Conservation (phyloP, 2,113 vertebrate genomes). For the Chaenogobius annularis region DNA sequence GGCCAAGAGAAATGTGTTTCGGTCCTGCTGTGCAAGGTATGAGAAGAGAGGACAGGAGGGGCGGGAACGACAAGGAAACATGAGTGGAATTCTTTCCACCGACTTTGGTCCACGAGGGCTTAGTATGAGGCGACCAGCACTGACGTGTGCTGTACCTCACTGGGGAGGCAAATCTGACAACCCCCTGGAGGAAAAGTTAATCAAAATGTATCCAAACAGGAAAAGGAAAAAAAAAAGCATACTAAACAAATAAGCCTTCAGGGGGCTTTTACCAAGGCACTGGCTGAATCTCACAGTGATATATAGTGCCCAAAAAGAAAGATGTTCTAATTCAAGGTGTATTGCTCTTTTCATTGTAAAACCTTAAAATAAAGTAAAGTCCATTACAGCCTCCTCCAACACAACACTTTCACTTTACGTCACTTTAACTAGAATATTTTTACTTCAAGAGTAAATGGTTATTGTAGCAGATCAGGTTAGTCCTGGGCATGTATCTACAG, state of each 20-base stretch:
- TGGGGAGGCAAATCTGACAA: conserved; percentile 26
- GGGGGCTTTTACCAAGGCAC: not conserved
- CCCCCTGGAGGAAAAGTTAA: conserved; percentile 13
- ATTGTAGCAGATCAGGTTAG: too few species aligned
- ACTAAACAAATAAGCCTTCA: not conserved
- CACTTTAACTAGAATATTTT: too few species aligned
- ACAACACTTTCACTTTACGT: too few species aligned
- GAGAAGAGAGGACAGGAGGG: conserved; percentile 52
- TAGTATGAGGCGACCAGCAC: conserved; percentile 35
- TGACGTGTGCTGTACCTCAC: conserved; percentile 46
- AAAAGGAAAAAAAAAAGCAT: not conserved
- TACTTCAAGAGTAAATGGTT: not conserved
- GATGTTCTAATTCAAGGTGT: too few species aligned
- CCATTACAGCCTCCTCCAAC: too few species aligned
- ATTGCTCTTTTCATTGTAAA: too few species aligned
- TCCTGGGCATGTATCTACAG: too few species aligned
- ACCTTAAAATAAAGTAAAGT: too few species aligned
- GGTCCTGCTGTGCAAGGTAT: conserved; percentile 62
- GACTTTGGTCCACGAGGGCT: conserved; percentile 28
- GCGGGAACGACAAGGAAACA: conserved; percentile 59
- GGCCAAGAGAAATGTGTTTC: conserved; percentile 39
- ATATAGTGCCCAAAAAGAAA: not conserved
- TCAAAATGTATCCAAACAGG: conserved; percentile 7
- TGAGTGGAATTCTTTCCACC: conserved; percentile 70
- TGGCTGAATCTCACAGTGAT: not conserved